phyloP scores from a whole-genome alignment of 2,113 vertebrate genomes.

The Falcunculus frontatus region DNA sequence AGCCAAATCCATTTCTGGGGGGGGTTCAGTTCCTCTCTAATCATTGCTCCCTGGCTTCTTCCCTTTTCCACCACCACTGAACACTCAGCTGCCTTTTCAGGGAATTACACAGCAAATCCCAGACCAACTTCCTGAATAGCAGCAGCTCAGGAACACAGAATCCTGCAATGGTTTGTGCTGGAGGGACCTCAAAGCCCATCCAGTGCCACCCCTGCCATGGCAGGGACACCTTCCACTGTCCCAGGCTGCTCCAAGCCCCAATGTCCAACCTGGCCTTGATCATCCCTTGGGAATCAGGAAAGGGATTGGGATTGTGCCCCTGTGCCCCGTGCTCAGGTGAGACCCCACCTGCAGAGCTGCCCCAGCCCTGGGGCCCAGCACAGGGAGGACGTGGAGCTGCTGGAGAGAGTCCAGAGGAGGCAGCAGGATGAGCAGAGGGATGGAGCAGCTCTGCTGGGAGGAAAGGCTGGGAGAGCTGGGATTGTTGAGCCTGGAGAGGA shows the following conservation, averaged over 20 bases:
- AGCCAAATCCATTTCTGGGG: not conserved
- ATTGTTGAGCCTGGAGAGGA: no score
- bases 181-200: rapidly evolving
- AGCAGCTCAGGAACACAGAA: not conserved
- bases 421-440: no score
- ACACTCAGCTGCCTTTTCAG: not conserved
- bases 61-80: not conserved
- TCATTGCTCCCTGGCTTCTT: not conserved
- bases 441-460: no score
- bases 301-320: no score
- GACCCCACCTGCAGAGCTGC: no score
- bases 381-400: no score
- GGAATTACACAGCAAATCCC: not conserved
- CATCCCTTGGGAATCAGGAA: not conserved
- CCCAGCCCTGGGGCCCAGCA: no score
- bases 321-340: no score
- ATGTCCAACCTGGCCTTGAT: not conserved
- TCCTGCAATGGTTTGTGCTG: not conserved
- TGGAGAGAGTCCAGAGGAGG: no score
- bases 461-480: no score
- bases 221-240: not conserved
- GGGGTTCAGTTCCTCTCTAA: not conserved
- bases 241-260: not conserved
- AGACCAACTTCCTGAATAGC: not conserved
- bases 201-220: not conserved